Percentiles rank a stretch among this genome's conserved stretches.
phyloP scores from a whole-genome alignment of 1,140 invertebrate species.

The Drosophila simulans region DNA sequence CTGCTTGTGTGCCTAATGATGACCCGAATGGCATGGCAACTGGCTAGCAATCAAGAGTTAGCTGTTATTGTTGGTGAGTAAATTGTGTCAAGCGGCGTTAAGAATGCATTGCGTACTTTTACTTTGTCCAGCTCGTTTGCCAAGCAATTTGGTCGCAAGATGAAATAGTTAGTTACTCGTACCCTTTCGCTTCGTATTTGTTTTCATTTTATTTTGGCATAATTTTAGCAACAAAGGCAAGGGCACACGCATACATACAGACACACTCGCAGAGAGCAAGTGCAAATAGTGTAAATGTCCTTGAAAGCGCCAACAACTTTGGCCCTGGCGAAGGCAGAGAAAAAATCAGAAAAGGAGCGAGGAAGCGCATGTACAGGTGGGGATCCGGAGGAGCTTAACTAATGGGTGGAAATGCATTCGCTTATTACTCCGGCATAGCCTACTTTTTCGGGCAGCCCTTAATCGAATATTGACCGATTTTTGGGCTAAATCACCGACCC shows the following conservation, averaged over 20 bases:
- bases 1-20: slow-evolving; percentile 34
- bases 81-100: slow-evolving; percentile 57
- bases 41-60: slow-evolving; percentile 51
- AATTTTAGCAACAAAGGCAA: slow-evolving; percentile 65
- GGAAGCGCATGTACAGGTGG: slow-evolving; percentile 54
- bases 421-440: slow-evolving; percentile 15
- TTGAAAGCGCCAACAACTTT: slow-evolving; percentile 73
- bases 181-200: slow-evolving; percentile 4
- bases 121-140: slow-evolving; percentile 61
- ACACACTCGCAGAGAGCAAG: slow-evolving; percentile 55
- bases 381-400: slow-evolving; percentile 38
- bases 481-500: not conserved
- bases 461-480: slow-evolving; percentile 21
- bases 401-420: slow-evolving; percentile 17
- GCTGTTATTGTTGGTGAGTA: slow-evolving; percentile 19
- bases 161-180: slow-evolving; percentile 33
- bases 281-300: slow-evolving; percentile 76
- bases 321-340: slow-evolving; percentile 54
- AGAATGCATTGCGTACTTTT: slow-evolving; percentile 44
- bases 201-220: slow-evolving; percentile 22
- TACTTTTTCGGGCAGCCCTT: slow-evolving; percentile 1
- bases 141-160: slow-evolving; percentile 53
- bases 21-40: slow-evolving; percentile 17
- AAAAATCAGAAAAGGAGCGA: slow-evolving; percentile 1
- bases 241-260: slow-evolving; percentile 56